Base-by-base conservation (phyloP, 2,888 invertebrate genomes). In the Ophion obscuratus region DNA sequence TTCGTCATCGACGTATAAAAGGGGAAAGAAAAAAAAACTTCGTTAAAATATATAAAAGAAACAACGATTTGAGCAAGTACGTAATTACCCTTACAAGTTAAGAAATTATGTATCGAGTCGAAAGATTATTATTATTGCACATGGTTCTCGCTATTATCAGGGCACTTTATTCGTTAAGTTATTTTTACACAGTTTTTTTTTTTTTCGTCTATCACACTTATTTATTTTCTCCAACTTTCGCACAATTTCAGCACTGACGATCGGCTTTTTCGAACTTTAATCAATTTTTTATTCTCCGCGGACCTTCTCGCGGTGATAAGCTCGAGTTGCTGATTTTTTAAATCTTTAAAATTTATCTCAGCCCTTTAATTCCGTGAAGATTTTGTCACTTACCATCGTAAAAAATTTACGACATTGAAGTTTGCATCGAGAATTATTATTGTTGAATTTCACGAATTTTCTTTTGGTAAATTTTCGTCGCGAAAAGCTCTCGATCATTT, bases 1-100 rank as follows among this genome's bases (percentile, higher is more conserved):
- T 91, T 89, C 89, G 89, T 91, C 89, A 88, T 91, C 82, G 86
- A 91, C 90, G 91, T 90, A 92, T 67, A 68, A 47, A 68, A 61
- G 57, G 20, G 17, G 7, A 61, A 74, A 27, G 57, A 24, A 73
- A 73, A 24, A 73, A 73, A 92, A 93, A 91, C 92, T 91, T 92
- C 82, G 89, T 93, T 92, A 93, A 93, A 93, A 92, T 93, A 91
- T 93, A 91, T 92, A 92, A 92, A 92, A 92, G 92, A 93, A 93
- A 93, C 91, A 93, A 93, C 93, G 93, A 92, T 92, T 93, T 92
- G 92, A 93, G 92, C 92, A 92, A 93, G 91, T 91, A 92, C 90
- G 92, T 92, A 62, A 61, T 61, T 24, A 81, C 80, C 86, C 85
- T 86, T 79, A 87, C 53, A 40, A 86, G 80, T 82, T 79, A 84